phyloP scores from a whole-genome alignment of 2,797 vertebrate species.

The Gymnodraco acuticeps region DNA sequence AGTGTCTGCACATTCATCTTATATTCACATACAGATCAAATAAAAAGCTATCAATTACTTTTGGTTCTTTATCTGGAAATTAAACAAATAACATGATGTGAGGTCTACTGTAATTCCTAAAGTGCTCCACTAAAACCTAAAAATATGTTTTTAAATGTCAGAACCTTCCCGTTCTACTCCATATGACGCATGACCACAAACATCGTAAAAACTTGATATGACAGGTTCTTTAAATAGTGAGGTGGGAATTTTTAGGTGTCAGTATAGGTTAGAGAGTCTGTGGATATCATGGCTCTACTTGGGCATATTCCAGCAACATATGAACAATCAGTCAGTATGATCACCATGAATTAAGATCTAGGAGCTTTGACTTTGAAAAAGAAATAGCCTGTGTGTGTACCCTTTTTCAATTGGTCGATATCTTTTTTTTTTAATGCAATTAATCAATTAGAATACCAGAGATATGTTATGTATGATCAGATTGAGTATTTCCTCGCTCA shows the following conservation, averaged over 20 bases:
- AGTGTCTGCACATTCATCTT: slow-evolving; percentile 76
- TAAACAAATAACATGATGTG: neutral
- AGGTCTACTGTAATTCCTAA: neutral
- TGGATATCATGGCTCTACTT: neutral
- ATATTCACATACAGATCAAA: neutral
- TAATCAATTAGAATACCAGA: neutral
- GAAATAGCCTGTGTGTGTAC: neutral
- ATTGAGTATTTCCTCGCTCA: slow-evolving; percentile 7
- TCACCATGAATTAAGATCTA: neutral
- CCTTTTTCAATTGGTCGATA: neutral
- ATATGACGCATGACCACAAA: slow-evolving; percentile 1
- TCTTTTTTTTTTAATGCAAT: neutral
- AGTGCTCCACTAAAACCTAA: neutral
- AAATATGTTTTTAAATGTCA: neutral
- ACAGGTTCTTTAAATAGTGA: neutral
- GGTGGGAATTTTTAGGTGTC: neutral
- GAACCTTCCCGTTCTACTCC: neutral
- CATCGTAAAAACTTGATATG: neutral
- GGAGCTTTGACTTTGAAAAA: neutral
- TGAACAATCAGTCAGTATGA: neutral
- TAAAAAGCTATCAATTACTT: neutral
- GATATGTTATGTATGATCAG: neutral
- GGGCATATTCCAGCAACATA: neutral
- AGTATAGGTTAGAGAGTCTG: neutral
- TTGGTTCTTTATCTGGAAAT: neutral